Base-by-base conservation (phyloP, 2,888 invertebrate species). In the Monopis laevigella region DNA sequence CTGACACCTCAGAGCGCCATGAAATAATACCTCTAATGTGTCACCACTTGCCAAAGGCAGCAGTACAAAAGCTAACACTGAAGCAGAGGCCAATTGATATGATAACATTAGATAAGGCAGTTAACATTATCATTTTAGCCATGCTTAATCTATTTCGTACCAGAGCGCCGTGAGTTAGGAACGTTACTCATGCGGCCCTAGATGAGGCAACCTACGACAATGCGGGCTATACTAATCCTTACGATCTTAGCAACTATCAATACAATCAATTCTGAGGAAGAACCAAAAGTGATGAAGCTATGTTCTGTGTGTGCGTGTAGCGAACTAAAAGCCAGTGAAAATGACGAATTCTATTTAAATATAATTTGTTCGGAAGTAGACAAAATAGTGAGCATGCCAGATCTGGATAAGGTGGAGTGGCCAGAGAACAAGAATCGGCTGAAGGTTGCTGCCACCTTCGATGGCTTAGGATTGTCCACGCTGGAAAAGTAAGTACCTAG, bases 401-500 rank as follows among this genome's bases (percentile, higher is more conserved):
- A 75, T 52, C 54, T 78, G 56, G 68, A 78, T 44, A 75, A 74
- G 50, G 68, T 81, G 28, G 62, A 62, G 45, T 81, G 81, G 81
- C 81, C 81, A 10, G 57, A 58, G 29, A 77, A 78, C 43, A 62
- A 66, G 0, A 74, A 77, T 40, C 69, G 68, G n/a, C 51, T 77
- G 57, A 73, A 69, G 55, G 70, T 81, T 44, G 58, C 69, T 0
- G 80, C 75, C 2, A 56, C 71, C 1, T 80, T 81, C 34, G 71
- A 75, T 49, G 74, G 72, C 18, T 49, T 81, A 41, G 70, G 68
- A 13, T 51, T 78, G 29, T 60, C 68, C 13, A 75, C 75, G 2
- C 54, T 81, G 45, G 71, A 69, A 59, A 80, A 75, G 81, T 81
- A 59, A 65, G 77, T 71, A n/a, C n/a, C n/a, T n/a, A n/a, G n/a